phyloP scores from a whole-genome alignment of 2,888 invertebrate species.

The Caenorhabditis sp. region DNA sequence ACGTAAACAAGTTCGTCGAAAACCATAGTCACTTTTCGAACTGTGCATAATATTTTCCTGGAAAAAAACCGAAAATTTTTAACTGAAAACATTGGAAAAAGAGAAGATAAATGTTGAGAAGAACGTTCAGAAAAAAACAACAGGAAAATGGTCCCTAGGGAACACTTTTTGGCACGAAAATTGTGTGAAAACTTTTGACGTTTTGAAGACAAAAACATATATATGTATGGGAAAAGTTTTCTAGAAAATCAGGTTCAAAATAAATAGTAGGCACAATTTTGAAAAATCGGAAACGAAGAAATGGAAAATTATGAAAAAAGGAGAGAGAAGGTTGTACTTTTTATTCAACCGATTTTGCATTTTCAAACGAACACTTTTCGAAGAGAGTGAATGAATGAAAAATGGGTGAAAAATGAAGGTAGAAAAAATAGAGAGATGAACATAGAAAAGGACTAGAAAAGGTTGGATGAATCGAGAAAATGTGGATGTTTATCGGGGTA shows the following conservation, averaged over 20 bases:
- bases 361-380: not conserved
- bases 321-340: too few relatives aligned
- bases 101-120: not conserved
- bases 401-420: too few relatives aligned
- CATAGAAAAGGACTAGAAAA: too few relatives aligned
- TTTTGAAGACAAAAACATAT: not conserved
- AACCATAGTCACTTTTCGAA: conserved; percentile 32
- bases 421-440: too few relatives aligned
- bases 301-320: too few relatives aligned
- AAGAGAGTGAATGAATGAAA: too few relatives aligned
- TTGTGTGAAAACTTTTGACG: not conserved
- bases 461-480: too few relatives aligned
- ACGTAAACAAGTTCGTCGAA: conserved; percentile 14
- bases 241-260: not conserved
- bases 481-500: too few relatives aligned
- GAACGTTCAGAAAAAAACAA: not conserved
- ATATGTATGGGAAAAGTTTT: not conserved
- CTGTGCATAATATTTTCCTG: conserved; percentile 17
- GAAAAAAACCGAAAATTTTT: not conserved
- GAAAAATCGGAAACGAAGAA: not conserved
- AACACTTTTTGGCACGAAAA: not conserved
- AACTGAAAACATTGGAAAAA: not conserved
- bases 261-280: not conserved
- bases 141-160: not conserved
- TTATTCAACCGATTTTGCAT: not conserved